phyloP scores from a whole-genome alignment of 2,113 vertebrate species.

The Halcyon malimbica region DNA sequence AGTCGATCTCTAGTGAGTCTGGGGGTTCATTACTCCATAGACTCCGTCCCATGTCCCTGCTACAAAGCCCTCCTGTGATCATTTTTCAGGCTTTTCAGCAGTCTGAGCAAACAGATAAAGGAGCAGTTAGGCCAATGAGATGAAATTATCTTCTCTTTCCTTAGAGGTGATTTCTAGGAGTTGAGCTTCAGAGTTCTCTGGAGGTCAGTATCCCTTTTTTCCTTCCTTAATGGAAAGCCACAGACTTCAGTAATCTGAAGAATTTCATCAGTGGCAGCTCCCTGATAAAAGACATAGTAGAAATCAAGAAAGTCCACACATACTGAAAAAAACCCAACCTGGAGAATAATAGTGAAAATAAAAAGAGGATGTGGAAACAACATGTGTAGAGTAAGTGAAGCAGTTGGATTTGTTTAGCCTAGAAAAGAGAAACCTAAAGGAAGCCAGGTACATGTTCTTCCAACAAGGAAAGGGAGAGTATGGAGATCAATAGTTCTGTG shows the following conservation, averaged over 20 bases:
- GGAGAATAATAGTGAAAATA: constrained; percentile 27
- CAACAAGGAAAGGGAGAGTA: neutral
- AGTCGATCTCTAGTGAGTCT: neutral
- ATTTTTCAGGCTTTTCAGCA: neutral
- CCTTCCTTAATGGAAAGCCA: neutral
- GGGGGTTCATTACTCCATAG: neutral
- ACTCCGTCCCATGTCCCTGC: neutral
- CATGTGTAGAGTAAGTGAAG: neutral
- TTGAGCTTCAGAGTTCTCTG: neutral
- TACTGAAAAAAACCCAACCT: neutral
- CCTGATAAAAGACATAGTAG: neutral
- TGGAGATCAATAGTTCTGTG: constrained; percentile 34
- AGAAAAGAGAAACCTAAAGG: constrained; percentile 1
- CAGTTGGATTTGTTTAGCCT: neutral
- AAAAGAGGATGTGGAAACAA: constrained; percentile 13
- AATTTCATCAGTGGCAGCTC: neutral
- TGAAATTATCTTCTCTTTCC: neutral
- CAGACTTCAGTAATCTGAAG: neutral
- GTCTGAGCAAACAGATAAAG: neutral
- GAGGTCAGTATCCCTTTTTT: neutral
- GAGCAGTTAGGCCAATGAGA: neutral
- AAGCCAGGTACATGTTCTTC: neutral
- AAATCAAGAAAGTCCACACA: neutral
- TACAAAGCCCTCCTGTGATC: neutral
- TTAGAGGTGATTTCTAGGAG: neutral